Evolutionary conservation across 2,888 invertebrate genomes (phyloP), one percentile per base, ranked within the genome.

Genomic region (Dolichopus griseipennis): DNA sequence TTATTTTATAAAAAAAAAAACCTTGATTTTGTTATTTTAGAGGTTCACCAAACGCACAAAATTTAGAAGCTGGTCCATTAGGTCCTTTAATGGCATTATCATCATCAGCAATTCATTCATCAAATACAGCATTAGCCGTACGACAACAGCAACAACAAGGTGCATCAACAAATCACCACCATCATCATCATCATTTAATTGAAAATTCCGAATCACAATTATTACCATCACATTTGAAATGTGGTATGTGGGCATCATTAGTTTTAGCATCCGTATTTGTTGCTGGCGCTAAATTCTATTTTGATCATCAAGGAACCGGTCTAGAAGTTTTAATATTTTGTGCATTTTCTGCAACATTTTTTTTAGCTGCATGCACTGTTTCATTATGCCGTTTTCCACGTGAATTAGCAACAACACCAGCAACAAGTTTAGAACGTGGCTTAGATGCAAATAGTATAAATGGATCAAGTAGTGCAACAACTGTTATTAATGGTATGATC

Each of bases 201-300:
- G 70, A 70, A 43, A 66, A 70, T 65, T n/a, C 69, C 21, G 73
- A 74, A 22, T 67, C 70, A 9, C 84, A 84, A 65, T 77, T 84
- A 76, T 82, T 85, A 77, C 85, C 85, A 15, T 84, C 86, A 20
- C 87, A 87, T 72, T 79, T 88, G 65, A 88, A 88, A 79, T 88
- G 87, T 76, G 88, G 87, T 67, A 86, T 91, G 82, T 88, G 90
- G 82, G 87, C 89, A 61, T 88, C 89, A 1, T 85, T 91, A 73
- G 87, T 87, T 18, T 78, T 91, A 65, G 87, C 88, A 1, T 87
- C 88, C 0, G 85, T 89, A 61, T 89, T 90, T 75, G 83, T 90
- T 66, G 89, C 87, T 0, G 88, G 87, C 37, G 87, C 87, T 33
- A 90, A 89, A 80, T 89, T 88, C 77, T 90, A 90, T 76, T 89